phyloP scores from a whole-genome alignment of 2,797 vertebrate species.

The Anguilla pacifica region DNA sequence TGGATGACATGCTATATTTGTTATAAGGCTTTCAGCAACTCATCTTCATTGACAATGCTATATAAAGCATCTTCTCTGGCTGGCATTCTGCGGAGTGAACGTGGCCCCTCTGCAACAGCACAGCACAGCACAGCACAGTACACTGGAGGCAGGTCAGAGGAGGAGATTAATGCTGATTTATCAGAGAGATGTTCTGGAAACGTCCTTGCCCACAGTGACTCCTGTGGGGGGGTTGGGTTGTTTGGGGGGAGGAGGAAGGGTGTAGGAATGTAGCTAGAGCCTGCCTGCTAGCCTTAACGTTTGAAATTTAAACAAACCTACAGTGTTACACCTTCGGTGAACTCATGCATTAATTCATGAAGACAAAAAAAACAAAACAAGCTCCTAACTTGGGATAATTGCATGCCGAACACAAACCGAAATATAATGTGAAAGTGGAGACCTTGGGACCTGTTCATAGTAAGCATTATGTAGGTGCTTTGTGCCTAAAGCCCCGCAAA shows the following conservation, averaged over 20 bases:
- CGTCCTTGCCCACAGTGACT: conserved; percentile 40
- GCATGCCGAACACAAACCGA: not conserved
- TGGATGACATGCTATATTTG: conserved; percentile 35
- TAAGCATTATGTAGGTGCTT: not conserved
- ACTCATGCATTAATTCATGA: not conserved
- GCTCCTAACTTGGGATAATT: not conserved
- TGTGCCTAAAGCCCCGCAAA: not conserved
- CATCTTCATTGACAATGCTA: conserved; percentile 44
- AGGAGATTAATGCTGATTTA: conserved; percentile 49
- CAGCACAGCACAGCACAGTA: not conserved
- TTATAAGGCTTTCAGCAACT: conserved; percentile 35
- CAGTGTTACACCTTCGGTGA: not conserved
- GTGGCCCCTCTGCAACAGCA: conserved; percentile 13
- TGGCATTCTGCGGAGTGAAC: conserved; percentile 16
- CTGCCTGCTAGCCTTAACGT: not conserved
- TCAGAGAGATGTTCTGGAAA: conserved; percentile 44
- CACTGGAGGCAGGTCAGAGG: conserved; percentile 28
- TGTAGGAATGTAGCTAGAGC: not conserved
- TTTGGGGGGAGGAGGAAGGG: not conserved
- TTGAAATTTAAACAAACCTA: not conserved
- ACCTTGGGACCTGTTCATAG: not conserved
- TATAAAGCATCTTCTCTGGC: conserved; percentile 34
- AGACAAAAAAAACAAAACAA: not conserved
- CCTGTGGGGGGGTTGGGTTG: not conserved
- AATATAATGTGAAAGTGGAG: not conserved